Evolutionary conservation across 2,888 invertebrate genomes (phyloP), one percentile per base, ranked within the genome.

Genomic region (Terebella lapidaria): DNA sequence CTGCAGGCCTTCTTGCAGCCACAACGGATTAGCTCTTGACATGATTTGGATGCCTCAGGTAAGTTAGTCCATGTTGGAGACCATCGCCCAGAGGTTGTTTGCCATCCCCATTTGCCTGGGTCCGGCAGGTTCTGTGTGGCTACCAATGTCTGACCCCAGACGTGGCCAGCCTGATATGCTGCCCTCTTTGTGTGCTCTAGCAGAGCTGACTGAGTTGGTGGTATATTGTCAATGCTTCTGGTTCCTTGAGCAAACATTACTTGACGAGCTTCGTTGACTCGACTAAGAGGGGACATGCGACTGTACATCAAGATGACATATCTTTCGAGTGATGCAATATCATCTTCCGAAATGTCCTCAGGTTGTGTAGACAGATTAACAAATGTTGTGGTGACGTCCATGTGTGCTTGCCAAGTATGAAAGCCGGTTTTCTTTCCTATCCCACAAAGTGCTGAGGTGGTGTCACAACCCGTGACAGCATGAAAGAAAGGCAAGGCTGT

Each of bases 221-320:
- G 67, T 18, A 70, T 60, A 1, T 52, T 53, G 2, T 67, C 59
- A 30, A 64, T 45, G 45, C n/a, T n/a, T n/a, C n/a, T n/a, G n/a
- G n/a, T n/a, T n/a, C n/a, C n/a, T n/a, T n/a, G n/a, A n/a, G n/a
- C n/a, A n/a, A n/a, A n/a, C n/a, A n/a, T n/a, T n/a, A n/a, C n/a
- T n/a, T n/a, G n/a, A n/a, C n/a, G n/a, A n/a, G 66, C 67, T 24
- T 56, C 58, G 58, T 69, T 62, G 20, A 67, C 56, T 25, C 25
- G n/a, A 24, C 22, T 26, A n/a, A 54, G 35, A 20, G 42, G 47
- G 42, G 58, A 60, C 24, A 59, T 56, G 51, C 57, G 53, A 53
- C 64, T 59, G 55, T 68, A 71, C 51, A 70, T 27, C 25, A 71
- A 53, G 20, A 68, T 59, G 10, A 63, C 61, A 58, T 60, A 68